Conservation (phyloP, 2,113 vertebrate species). For the Furnarius figulus region DNA sequence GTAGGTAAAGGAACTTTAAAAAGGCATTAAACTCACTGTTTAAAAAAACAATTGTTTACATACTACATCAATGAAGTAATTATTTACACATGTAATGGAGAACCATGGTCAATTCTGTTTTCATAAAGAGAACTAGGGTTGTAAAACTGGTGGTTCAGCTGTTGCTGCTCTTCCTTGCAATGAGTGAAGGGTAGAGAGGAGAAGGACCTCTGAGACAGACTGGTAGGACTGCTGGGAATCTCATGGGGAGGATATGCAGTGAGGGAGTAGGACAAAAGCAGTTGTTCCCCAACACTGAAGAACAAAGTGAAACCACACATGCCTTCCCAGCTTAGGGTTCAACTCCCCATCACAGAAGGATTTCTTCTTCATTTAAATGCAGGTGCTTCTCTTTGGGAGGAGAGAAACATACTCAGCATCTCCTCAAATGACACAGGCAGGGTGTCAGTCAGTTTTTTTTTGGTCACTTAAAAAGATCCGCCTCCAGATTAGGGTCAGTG, state of each 20-base stretch:
- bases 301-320: neutral
- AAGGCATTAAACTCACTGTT: neutral
- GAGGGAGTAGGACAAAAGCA: neutral
- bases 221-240: rapidly evolving
- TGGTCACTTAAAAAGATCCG: neutral
- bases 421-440: neutral
- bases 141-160: neutral
- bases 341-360: neutral
- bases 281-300: neutral
- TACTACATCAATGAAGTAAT: neutral
- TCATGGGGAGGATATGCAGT: neutral
- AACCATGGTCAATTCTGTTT: neutral
- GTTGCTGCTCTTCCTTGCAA: neutral
- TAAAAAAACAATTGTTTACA: neutral
- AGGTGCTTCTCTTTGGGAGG: neutral
- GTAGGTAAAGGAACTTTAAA: neutral
- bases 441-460: neutral
- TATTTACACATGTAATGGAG: neutral
- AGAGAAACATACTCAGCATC: neutral
- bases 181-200: neutral
- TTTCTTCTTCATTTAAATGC: neutral
- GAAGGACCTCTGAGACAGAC: neutral
- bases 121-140: neutral
- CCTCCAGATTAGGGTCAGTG: neutral
- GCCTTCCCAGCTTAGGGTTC: neutral